Evolutionary conservation across 1,140 invertebrate species (phyloP).

Genomic region (Proctacanthus coquilletti): DNA sequence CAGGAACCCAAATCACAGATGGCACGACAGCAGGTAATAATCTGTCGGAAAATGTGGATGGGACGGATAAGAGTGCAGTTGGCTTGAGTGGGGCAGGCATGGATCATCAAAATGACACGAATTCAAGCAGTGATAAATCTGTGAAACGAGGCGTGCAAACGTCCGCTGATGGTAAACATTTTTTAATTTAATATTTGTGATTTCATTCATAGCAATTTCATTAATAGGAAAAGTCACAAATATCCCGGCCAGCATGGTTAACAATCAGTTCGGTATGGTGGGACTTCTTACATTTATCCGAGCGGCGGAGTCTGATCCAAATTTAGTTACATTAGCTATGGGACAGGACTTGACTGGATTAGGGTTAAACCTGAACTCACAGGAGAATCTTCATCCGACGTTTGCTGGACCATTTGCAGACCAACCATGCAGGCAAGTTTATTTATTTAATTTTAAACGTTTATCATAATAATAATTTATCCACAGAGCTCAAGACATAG

Average conservation of each 20-base stretch:
- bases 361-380: slow-evolving; percentile 94
- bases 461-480: slow-evolving; percentile 2
- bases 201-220: slow-evolving; percentile 6
- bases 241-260: slow-evolving; percentile 95
- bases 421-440: slow-evolving; percentile 60
- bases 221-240: slow-evolving; percentile 90
- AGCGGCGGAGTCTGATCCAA: slow-evolving; percentile 91
- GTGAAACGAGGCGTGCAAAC: slow-evolving; percentile 81
- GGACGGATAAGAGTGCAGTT: slow-evolving; percentile 29
- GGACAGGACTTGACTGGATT: slow-evolving; percentile 95
- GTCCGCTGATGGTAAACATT: slow-evolving; percentile 65
- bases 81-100: slow-evolving; percentile 28
- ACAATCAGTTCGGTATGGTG: slow-evolving; percentile 98
- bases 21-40: slow-evolving; percentile 34
- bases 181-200: not conserved
- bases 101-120: slow-evolving; percentile 26
- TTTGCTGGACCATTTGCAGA: slow-evolving; percentile 98
- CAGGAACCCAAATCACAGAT: slow-evolving; percentile 40
- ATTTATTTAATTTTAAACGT: slow-evolving; percentile 1
- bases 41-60: slow-evolving; percentile 25
- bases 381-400: slow-evolving; percentile 90
- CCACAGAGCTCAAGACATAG: slow-evolving; percentile 88
- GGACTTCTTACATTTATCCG: slow-evolving; percentile 94
- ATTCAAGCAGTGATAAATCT: slow-evolving; percentile 32
- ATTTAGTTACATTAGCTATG: slow-evolving; percentile 85